These are phyloP conservation scores for Torymus texanus DNA, from an alignment of 2,888 invertebrate genomes.

Conservation along the genomic window DNA sequence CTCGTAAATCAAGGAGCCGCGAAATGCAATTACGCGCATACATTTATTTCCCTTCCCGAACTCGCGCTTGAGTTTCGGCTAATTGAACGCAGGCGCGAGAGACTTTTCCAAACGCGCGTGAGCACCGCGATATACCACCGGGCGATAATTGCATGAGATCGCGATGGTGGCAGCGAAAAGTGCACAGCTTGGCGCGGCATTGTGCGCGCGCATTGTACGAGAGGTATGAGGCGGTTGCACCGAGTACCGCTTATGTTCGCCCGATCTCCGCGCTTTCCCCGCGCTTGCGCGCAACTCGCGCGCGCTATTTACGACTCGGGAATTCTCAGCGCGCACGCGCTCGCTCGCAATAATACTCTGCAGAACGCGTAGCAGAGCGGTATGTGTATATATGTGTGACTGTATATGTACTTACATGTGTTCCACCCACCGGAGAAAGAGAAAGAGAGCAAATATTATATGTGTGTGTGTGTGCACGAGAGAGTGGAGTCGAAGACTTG, in stretches of 20 bases:
- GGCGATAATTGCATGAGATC: conserved; percentile 4
- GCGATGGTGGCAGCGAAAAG: background rate
- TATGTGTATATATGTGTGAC: background rate
- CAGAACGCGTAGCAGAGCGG: background rate
- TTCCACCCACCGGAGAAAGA: too few species aligned
- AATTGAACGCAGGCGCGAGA: too few species aligned
- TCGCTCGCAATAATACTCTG: background rate
- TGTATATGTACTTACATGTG: too few species aligned
- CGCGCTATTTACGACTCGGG: conserved; percentile 26
- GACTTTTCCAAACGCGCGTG: too few species aligned
- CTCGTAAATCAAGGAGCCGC: conserved; percentile 4
- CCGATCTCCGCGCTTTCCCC: background rate
- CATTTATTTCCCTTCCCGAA: too few species aligned
- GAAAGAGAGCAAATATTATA: too few species aligned
- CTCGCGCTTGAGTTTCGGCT: too few species aligned
- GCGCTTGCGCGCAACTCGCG: background rate
- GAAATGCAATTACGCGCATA: too few species aligned
- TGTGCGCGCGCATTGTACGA: background rate
- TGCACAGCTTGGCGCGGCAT: background rate
- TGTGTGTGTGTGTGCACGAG: too few species aligned
- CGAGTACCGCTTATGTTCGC: background rate
- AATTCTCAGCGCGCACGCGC: conserved; percentile 9
- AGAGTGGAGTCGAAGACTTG: too few species aligned
- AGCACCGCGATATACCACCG: too few species aligned
- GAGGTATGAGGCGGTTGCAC: too few species aligned